A percentile compares a stretch with the other conserved stretches of the same genome.
Conservation (phyloP, 2,797 vertebrate genomes). For the Enteromius argenteus region DNA sequence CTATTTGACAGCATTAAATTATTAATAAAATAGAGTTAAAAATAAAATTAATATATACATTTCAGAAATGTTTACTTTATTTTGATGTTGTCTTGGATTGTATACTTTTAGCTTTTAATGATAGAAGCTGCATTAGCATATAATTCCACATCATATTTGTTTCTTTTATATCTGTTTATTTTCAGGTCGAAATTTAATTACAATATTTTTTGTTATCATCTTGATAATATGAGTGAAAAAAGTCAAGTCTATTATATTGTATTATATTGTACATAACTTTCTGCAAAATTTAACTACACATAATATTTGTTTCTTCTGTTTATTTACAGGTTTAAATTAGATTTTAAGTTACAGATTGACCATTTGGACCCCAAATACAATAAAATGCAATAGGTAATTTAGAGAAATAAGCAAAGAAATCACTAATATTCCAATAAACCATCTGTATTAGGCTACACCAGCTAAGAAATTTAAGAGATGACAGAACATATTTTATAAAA, state of each 20-base stretch:
- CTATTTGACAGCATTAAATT: too few relatives aligned
- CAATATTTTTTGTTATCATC: background rate
- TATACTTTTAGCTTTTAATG: too few relatives aligned
- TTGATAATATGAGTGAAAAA: background rate
- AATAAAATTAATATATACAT: too few relatives aligned
- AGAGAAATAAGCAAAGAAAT: background rate
- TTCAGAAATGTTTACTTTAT: too few relatives aligned
- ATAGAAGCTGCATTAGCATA: too few relatives aligned
- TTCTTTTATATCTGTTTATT: too few relatives aligned
- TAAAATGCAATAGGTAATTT: background rate
- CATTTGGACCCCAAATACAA: background rate
- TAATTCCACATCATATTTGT: too few relatives aligned
- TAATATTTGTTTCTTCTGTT: background rate
- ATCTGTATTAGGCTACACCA: background rate
- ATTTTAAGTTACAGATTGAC: background rate
- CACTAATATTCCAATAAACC: background rate
- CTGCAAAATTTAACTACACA: background rate
- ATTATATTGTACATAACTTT: background rate
- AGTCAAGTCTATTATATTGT: background rate
- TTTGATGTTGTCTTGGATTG: too few relatives aligned
- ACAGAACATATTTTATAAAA: conserved; percentile 11
- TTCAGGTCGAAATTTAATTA: too few relatives aligned
- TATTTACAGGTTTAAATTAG: background rate
- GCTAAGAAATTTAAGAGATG: background rate
- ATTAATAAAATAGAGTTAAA: too few relatives aligned